Evolutionary conservation across 2,113 vertebrate genomes (phyloP), one percentile per base, ranked within the genome.

Genomic region (Pholis gunnellus): DNA sequence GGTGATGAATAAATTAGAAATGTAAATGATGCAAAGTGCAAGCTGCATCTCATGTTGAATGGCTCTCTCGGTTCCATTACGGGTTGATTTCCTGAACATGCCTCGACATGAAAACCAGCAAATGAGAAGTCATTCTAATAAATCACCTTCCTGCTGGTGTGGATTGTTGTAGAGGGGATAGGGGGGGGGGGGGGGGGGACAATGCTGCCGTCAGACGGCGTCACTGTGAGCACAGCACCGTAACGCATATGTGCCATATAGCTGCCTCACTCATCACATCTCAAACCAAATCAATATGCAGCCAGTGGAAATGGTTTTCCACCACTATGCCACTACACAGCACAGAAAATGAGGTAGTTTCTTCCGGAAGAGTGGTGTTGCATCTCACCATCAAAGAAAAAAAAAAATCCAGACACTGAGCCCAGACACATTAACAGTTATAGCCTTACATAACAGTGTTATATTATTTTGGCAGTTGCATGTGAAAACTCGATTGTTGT

Each of bases 71-170:
- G 5, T 69, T 80, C 36, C 54, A 71, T 81, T 79, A 48, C 78
- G 57, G 57, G 50, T 20, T 83, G 61, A 68, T 87, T 92, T 81
- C 44, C 72, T 75, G 15, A 84, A 66, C 64, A 74, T 83, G 73
- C 59, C 34, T 72, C 46, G 79, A 85, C 79, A 67, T 83, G 74
- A 85, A 68, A 81, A 34, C 42, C 69, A 64, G 75, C 78, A 71
- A 88, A 84, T 52, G 70, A 68, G 64, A 75, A 87, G 79, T 92
- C 77, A 88, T 87, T 73, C 18, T 75, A 69, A 74, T 78, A 80
- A 88, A 84, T 79, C 86, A 79, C 65, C 88, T 75, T 75, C 57
- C 60, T 82, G 74, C 64, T 44, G 48, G n/a, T 66, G 71, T 77
- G 71, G 46, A 76, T 50, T 10, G 48, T 46, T 89, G 67, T 86